Evolutionary conservation across 2,797 vertebrate species (phyloP).

Genomic region (Epinephelus malabaricus): DNA sequence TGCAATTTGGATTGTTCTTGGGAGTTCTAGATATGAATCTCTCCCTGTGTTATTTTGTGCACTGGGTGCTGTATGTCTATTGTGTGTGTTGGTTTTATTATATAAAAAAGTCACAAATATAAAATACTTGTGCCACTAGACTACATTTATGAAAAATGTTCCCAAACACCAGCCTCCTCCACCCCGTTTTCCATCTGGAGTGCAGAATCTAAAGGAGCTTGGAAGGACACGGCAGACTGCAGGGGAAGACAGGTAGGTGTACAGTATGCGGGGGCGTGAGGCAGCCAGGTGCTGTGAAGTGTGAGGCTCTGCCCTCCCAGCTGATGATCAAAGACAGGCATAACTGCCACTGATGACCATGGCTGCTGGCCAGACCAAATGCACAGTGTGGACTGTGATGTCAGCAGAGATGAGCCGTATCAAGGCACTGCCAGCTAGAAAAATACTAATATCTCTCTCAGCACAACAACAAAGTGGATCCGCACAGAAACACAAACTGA

Average conservation of each 20-base stretch:
- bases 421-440: slow-evolving; percentile 41
- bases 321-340: slow-evolving; percentile 83
- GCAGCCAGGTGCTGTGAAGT: slow-evolving; percentile 81
- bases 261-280: slow-evolving; percentile 53
- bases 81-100: too few relatives aligned
- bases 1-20: too few relatives aligned
- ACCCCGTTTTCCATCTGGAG: slow-evolving; percentile 58
- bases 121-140: not conserved
- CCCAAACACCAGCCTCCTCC: not conserved
- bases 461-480: slow-evolving; percentile 16
- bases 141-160: not conserved
- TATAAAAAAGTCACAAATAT: too few relatives aligned
- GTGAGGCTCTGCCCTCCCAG: slow-evolving; percentile 74
- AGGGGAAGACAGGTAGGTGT: slow-evolving; percentile 50
- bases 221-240: slow-evolving; percentile 71
- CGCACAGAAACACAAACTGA: slow-evolving; percentile 46
- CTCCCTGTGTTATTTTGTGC: too few relatives aligned
- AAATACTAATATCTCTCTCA: slow-evolving; percentile 39
- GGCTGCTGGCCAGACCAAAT: slow-evolving; percentile 72
- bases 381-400: slow-evolving; percentile 50
- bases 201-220: slow-evolving; percentile 64
- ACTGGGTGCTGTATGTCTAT: too few relatives aligned
- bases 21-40: too few relatives aligned
- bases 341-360: slow-evolving; percentile 74
- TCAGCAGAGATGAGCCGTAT: slow-evolving; percentile 65